Evolutionary conservation across 1,140 invertebrate genomes (phyloP), one percentile per base, ranked within the genome.

Genomic region (Sarcophaga peregrina): DNA sequence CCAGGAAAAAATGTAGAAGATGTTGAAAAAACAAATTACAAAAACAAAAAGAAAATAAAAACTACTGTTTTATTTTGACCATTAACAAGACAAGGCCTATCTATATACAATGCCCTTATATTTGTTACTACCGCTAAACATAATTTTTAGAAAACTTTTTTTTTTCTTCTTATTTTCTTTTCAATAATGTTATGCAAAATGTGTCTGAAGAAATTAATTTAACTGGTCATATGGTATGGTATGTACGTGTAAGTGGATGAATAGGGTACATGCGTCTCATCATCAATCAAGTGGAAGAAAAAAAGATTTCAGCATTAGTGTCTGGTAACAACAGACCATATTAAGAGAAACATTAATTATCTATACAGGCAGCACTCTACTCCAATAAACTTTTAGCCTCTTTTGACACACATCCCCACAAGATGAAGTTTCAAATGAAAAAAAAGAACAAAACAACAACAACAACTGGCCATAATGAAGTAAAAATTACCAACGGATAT

Each of bases 361-460:
- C 4, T 37, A 68, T 6, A 68, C 62, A 68, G 62, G 62, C 62
- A 68, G 17, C 54, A 58, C 54, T 68, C 62, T 68, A 20, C n/a
- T 68, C 62, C 7, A 68, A 68, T 68, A 68, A 68, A 68, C 62
- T 68, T 68, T 68, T 68, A 68, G 62, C 62, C 62, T 68, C 62
- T 68, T 68, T 68, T 68, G 62, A 25, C 62, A 68, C 62, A 68
- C 54, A 58, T 58, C 54, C 54, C 54, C 54, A 58, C n/a, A 15
- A 58, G 54, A 37, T 37, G 25, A 37, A 37, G n/a, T n/a, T n/a
- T n/a, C n/a, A n/a, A n/a, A n/a, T n/a, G n/a, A 20, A 68, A 68
- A 3, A 20, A 68, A 68, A 68, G 13, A n/a, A 68, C 10, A 20
- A 68, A 25, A 68, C 62, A 68, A 20, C 17, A 20, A 9, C 62